These are phyloP conservation scores for Ectropis grisescens DNA, from an alignment of 1,140 invertebrate species.

Conservation along the genomic window DNA sequence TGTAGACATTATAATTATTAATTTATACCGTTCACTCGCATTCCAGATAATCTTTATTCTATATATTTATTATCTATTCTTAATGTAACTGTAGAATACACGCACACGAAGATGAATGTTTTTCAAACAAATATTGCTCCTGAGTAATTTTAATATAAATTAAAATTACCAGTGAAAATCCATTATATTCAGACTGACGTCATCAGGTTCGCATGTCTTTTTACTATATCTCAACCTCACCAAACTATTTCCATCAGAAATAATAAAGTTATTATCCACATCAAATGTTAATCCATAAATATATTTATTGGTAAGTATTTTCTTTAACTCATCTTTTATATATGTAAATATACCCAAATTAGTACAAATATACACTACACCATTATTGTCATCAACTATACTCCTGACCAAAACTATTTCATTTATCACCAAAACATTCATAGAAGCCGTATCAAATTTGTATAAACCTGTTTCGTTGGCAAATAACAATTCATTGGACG, in stretches of 20 bases:
- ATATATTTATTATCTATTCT: no score
- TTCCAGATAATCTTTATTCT: no score
- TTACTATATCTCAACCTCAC: slow-evolving; percentile 23
- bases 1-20: no score
- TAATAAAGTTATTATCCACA: slow-evolving; percentile 36
- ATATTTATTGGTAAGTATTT: slow-evolving; percentile 29
- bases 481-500: slow-evolving; percentile 27
- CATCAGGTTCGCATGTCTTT: slow-evolving; percentile 24
- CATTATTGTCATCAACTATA: slow-evolving; percentile 33
- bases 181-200: no score
- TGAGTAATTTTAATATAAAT: no score
- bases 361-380: slow-evolving; percentile 28
- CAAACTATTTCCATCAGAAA: slow-evolving; percentile 31
- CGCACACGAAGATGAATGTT: no score
- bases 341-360: slow-evolving; percentile 28
- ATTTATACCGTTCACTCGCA: no score
- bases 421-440: slow-evolving; percentile 15
- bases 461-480: slow-evolving; percentile 41
- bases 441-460: slow-evolving; percentile 22
- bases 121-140: no score
- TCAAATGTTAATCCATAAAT: slow-evolving; percentile 39
- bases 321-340: slow-evolving; percentile 15
- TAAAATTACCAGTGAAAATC: no score
- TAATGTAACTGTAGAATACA: no score
- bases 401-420: slow-evolving; percentile 29